phyloP scores from a whole-genome alignment of 2,113 vertebrate genomes.

The Trachemys scripta region DNA sequence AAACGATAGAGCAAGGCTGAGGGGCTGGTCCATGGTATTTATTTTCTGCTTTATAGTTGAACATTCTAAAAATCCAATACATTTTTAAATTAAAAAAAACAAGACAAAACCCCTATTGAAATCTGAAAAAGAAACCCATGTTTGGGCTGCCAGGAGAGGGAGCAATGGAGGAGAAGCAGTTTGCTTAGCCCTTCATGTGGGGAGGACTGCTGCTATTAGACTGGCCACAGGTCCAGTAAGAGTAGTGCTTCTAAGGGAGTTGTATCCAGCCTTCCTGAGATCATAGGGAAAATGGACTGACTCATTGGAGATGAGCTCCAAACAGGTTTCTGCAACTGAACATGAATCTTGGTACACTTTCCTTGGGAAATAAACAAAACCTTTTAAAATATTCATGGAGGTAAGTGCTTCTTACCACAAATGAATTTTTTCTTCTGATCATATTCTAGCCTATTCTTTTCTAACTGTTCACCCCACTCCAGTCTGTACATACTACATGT shows the following conservation, averaged over 20 bases:
- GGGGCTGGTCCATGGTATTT: background rate
- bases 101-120: background rate
- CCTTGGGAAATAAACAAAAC: background rate
- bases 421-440: background rate
- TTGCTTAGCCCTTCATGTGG: background rate
- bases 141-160: background rate
- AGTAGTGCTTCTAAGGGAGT: background rate
- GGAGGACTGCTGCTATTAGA: background rate
- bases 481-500: background rate
- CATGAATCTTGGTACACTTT: background rate
- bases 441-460: background rate
- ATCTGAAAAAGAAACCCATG: background rate
- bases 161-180: background rate
- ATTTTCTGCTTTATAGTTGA: slow-evolving; percentile 28
- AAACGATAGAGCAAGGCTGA: slow-evolving; percentile 2
- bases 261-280: background rate
- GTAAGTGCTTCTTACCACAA: background rate
- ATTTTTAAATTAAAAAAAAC: background rate
- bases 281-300: accelerated
- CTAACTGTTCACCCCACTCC: background rate
- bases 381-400: background rate
- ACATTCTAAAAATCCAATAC: background rate
- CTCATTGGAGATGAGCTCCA: background rate
- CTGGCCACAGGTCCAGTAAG: background rate
- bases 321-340: background rate